Base-by-base conservation (phyloP, 2,797 vertebrate genomes). In the Sylvilagus floridanus region DNA sequence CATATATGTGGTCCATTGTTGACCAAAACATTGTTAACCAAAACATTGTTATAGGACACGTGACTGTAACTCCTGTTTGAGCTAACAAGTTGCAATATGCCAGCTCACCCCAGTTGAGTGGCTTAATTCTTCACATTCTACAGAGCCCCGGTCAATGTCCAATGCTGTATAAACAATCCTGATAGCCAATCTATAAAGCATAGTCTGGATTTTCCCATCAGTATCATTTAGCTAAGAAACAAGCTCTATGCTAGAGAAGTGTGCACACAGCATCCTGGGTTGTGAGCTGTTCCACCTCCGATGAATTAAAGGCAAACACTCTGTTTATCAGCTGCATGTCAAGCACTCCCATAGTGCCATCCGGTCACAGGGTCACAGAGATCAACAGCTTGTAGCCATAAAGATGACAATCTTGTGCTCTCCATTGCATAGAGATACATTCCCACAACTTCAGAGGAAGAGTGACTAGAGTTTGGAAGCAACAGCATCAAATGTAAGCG, bases 321-420 rank as follows among this genome's bases (percentile, higher is more conserved):
- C 47, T 54, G 32, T 71, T 90, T 73, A 77, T 69, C 35, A 76
- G 62, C 28, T 42, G 60, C 21, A 13, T 84, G 63, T 28, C n/a
- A 62, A 66, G 50, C n/a, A 69, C 6, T 37, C 5, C 8, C 32
- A 28, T 35, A 7, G 13, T 63, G 78, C 57, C 57, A 24, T 14
- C 37, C 57, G 42, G 75, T 84, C 79, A 76, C 13, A 85, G 65
- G 42, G 75, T 84, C 79, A 76, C 13, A 85, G 50, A 84, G 86
- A 78, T n/a, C 52, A 32, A 4, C 0, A 0, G 28, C 35, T n/a
- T 73, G 4, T 11, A 57, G 10, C 78, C 22, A 6, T 2, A 60
- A 78, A 42, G 35, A 54, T 77, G 72, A 73, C 37, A 60, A 0
- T 2, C 0, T 0, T 26, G 21, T 35, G 28, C 69, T 86, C 28